These are phyloP conservation scores for Hoplodrina blanda DNA, from an alignment of 2,888 invertebrate genomes.

Conservation along the genomic window DNA sequence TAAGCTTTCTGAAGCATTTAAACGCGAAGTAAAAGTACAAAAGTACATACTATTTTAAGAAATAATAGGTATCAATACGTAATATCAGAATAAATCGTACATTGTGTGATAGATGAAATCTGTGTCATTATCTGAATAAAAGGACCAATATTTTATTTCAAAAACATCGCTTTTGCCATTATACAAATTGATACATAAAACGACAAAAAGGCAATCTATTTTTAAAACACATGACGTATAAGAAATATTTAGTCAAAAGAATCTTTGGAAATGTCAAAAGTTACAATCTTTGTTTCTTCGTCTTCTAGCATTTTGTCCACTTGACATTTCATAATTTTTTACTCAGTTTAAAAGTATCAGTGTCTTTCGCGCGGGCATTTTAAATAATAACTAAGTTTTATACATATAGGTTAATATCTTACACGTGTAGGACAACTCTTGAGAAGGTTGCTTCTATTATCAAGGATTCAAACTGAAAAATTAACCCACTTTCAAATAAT, in stretches of 20 bases:
- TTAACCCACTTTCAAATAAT: too few relatives aligned
- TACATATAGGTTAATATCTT: too few relatives aligned
- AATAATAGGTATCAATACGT: too few relatives aligned
- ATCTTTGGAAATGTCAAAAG: constrained; percentile 26
- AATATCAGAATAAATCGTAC: too few relatives aligned
- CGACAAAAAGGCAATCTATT: constrained; percentile 31
- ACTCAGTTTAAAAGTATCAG: constrained; percentile 28
- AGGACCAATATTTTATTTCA: constrained; percentile 6
- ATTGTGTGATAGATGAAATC: not conserved
- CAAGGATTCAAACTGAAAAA: too few relatives aligned
- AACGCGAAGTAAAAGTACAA: too few relatives aligned
- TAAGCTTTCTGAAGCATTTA: too few relatives aligned
- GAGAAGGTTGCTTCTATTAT: too few relatives aligned
- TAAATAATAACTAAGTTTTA: too few relatives aligned
- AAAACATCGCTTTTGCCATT: constrained; percentile 13
- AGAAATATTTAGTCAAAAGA: constrained; percentile 23
- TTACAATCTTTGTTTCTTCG: constrained; percentile 34
- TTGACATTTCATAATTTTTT: constrained; percentile 36
- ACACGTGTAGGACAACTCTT: too few relatives aligned
- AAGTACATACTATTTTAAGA: too few relatives aligned
- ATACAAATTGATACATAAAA: constrained; percentile 8
- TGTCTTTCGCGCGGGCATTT: too few relatives aligned
- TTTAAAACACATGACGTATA: constrained; percentile 21
- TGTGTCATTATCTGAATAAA: not conserved
- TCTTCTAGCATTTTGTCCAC: constrained; percentile 18